Percentiles rank a stretch among this genome's conserved stretches.
Evolutionary conservation across 2,797 vertebrate genomes (phyloP).

Genomic region (Betta splendens): DNA sequence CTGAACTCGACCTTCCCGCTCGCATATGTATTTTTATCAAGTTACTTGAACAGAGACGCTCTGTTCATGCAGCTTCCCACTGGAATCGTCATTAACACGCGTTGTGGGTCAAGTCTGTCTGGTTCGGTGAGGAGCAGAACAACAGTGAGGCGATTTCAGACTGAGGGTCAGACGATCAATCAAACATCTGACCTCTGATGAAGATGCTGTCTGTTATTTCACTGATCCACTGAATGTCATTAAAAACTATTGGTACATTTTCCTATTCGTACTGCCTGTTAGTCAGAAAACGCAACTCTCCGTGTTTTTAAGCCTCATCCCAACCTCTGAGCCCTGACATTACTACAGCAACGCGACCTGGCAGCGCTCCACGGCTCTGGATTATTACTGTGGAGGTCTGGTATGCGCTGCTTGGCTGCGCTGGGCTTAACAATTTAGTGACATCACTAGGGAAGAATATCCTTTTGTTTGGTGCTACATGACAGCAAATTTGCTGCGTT

Average conservation of each 20-base stretch:
- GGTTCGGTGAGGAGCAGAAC: not conserved
- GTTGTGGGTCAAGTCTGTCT: not conserved
- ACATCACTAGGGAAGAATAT: conserved; percentile 58
- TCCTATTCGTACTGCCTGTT: not conserved
- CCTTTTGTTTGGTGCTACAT: conserved; percentile 7
- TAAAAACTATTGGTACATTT: conserved; percentile 9
- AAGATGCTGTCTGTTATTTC: not conserved
- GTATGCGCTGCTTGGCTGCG: conserved; percentile 63
- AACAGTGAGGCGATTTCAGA: not conserved
- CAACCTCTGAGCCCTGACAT: conserved; percentile 39
- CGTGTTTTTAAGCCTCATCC: conserved; percentile 29
- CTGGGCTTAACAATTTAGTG: conserved; percentile 40
- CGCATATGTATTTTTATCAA: not conserved
- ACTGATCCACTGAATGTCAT: not conserved
- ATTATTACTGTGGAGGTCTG: conserved; percentile 69
- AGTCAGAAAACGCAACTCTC: not conserved
- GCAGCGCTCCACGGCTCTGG: conserved; percentile 49
- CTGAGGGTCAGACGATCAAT: not conserved
- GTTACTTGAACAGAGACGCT: not conserved
- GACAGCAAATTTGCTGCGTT: conserved; percentile 26
- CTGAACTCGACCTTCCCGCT: not conserved
- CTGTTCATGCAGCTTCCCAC: not conserved
- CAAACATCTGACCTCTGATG: not conserved
- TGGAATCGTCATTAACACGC: not conserved
- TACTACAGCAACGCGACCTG: conserved; percentile 58